Percentiles rank a stretch among this genome's conserved stretches.
phyloP scores from a whole-genome alignment of 2,113 vertebrate genomes.

The Puntigrus tetrazona region DNA sequence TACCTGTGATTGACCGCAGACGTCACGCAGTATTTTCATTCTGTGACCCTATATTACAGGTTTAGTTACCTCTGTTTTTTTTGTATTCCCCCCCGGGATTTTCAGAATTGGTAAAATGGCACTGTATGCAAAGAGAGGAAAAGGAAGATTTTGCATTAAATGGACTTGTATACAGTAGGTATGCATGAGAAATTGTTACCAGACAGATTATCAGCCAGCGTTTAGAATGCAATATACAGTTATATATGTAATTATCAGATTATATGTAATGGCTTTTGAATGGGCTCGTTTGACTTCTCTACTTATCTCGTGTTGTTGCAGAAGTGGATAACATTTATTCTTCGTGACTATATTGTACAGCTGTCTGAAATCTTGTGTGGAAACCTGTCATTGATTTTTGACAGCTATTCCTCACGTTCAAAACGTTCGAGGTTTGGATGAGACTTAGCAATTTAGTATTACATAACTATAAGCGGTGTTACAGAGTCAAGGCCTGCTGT shows the following conservation, averaged over 20 bases:
- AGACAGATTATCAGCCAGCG: no score
- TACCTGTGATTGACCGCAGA: not conserved
- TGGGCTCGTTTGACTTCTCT: not conserved
- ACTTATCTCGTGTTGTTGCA: not conserved
- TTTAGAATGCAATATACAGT: no score
- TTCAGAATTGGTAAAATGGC: not conserved
- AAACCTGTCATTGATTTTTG: conserved; percentile 53
- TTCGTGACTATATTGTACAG: not conserved
- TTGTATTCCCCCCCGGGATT: not conserved
- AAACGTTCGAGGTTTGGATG: not conserved
- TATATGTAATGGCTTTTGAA: not conserved
- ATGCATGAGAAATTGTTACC: no score
- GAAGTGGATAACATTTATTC: not conserved
- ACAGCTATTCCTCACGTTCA: conserved; percentile 20
- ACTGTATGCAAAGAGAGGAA: not conserved
- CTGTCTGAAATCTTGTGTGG: conserved; percentile 8
- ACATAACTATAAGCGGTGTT: conserved; percentile 20
- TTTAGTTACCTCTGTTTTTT: not conserved
- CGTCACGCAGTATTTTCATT: not conserved
- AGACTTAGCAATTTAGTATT: conserved; percentile 4
- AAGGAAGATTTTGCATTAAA: not conserved
- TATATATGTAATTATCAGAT: not conserved
- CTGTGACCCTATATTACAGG: not conserved
- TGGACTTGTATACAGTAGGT: no score
- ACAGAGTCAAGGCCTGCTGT: not conserved